These are phyloP conservation scores for Asbolus verrucosus DNA, from an alignment of 1,140 invertebrate species.

Conservation along the genomic window DNA sequence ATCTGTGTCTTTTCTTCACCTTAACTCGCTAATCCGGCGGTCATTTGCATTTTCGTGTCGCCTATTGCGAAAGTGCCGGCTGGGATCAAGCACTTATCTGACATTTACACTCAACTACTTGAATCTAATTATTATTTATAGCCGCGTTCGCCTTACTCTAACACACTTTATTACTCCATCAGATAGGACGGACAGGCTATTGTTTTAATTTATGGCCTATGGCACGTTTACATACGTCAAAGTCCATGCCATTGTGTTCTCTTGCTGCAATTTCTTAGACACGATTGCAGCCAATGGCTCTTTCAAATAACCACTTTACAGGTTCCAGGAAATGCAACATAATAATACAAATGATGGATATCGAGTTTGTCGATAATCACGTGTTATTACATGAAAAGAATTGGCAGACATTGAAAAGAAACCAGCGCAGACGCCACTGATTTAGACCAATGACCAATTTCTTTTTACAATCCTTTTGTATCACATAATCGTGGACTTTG, in stretches of 20 bases:
- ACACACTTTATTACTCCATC: constrained; percentile 54
- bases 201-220: constrained; percentile 40
- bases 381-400: too few relatives aligned
- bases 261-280: background rate
- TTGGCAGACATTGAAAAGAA: too few relatives aligned
- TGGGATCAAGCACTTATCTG: constrained; percentile 50
- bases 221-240: constrained; percentile 27
- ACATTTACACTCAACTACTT: constrained; percentile 54
- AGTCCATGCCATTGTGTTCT: background rate
- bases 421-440: too few relatives aligned
- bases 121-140: constrained; percentile 56
- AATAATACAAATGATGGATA: too few relatives aligned
- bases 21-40: constrained; percentile 26
- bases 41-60: constrained; percentile 48
- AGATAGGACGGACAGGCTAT: constrained; percentile 41
- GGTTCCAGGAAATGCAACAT: too few relatives aligned
- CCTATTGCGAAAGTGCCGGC: constrained; percentile 48
- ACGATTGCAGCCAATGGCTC: constrained; percentile 20
- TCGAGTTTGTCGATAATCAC: too few relatives aligned
- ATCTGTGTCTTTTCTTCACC: constrained; percentile 15
- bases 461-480: too few relatives aligned
- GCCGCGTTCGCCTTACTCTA: constrained; percentile 47
- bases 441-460: too few relatives aligned
- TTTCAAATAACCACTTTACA: background rate
- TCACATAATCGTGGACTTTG: too few relatives aligned